phyloP scores from a whole-genome alignment of 2,113 vertebrate species.

The Miniopterus natalensis region DNA sequence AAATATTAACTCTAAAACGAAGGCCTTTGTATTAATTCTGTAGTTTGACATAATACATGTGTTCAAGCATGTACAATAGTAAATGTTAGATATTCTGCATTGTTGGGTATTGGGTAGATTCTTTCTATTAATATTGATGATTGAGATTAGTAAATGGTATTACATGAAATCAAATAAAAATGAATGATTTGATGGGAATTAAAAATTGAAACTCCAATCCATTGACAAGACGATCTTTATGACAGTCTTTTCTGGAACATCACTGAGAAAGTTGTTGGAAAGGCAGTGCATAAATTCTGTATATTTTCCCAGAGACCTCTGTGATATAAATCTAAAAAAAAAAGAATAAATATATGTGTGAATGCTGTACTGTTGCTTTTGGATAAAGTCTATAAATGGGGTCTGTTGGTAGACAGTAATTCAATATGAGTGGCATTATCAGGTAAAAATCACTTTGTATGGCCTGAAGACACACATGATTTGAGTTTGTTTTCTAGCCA shows the following conservation, averaged over 20 bases:
- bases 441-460: slow-evolving; percentile 3
- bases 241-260: slow-evolving; percentile 32
- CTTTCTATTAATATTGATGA: background rate
- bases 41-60: background rate
- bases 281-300: background rate
- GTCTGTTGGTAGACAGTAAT: background rate
- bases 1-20: background rate
- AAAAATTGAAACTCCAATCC: background rate
- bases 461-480: background rate
- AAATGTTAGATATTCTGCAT: background rate
- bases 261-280: background rate
- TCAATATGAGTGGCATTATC: background rate
- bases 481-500: slow-evolving; percentile 57
- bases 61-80: background rate
- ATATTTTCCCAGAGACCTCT: slow-evolving; percentile 49
- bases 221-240: slow-evolving; percentile 18
- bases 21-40: background rate
- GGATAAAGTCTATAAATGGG: background rate
- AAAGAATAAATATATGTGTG: slow-evolving; percentile 36
- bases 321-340: slow-evolving; percentile 58
- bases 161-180: slow-evolving; percentile 31
- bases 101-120: background rate
- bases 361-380: slow-evolving; percentile 36
- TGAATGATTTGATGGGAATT: slow-evolving; percentile 29
- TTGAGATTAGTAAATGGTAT: background rate